Evolutionary conservation across 2,888 invertebrate species (phyloP).

Genomic region (Rapana venosa): DNA sequence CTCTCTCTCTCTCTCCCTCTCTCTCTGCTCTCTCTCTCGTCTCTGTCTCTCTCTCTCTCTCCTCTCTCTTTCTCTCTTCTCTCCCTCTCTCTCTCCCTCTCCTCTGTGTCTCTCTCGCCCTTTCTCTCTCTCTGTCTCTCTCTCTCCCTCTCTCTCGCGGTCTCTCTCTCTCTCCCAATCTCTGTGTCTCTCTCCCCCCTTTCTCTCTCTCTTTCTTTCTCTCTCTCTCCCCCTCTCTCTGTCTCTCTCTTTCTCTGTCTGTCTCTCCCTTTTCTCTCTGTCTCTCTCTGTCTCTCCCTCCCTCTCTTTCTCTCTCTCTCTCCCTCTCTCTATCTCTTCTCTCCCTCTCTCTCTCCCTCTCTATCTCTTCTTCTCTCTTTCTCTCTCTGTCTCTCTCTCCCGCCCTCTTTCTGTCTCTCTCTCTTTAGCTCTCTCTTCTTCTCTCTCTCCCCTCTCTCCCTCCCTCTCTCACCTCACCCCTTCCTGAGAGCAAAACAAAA

Average conservation of each 20-base stretch:
- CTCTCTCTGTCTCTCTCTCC: no score
- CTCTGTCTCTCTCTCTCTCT: background rate
- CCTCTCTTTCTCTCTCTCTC: background rate
- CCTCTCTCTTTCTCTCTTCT: background rate
- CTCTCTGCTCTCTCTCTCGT: no score
- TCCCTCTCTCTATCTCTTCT: background rate
- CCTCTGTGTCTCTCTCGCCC: background rate
- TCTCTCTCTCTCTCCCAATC: background rate
- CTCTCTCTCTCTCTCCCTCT: background rate
- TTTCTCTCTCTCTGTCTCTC: no score
- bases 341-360: no score
- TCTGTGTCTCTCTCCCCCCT: background rate
- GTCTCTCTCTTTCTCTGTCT: no score
- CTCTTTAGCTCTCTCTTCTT: no score
- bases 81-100: background rate
- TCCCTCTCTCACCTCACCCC: background rate
- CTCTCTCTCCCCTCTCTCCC: no score
- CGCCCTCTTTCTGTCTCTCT: no score
- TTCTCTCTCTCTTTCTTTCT: background rate
- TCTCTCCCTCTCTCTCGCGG: background rate
- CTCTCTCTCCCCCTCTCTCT: background rate
- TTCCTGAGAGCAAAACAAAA: no score
- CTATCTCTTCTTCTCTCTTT: no score
- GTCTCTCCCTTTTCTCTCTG: no score
- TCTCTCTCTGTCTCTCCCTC: no score